Evolutionary conservation across 2,797 vertebrate genomes (phyloP).

Genomic region (Yasuhikotakia modesta): DNA sequence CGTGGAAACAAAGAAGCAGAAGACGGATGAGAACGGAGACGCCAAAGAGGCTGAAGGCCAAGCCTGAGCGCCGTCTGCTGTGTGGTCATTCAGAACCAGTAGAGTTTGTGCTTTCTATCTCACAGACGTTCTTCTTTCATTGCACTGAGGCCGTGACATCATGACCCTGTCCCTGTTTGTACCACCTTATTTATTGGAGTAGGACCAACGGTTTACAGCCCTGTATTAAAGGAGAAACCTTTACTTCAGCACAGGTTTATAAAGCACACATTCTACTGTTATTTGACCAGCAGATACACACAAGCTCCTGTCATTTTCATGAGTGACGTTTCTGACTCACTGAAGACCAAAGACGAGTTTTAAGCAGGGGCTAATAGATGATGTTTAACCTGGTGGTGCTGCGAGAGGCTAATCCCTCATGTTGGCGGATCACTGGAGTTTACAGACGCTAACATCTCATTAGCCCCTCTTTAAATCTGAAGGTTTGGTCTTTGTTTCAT

Average conservation of each 20-base stretch:
- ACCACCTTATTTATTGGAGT: conserved; percentile 89
- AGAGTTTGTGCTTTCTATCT: conserved; percentile 85
- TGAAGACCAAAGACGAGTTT: conserved; percentile 88
- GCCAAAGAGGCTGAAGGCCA: conserved; percentile 82
- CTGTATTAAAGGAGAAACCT: conserved; percentile 22
- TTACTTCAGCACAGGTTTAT: conserved; percentile 60
- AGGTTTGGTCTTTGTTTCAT: conserved; percentile 81
- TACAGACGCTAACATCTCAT: conserved; percentile 75
- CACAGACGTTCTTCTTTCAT: conserved; percentile 75
- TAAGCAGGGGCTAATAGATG: conserved; percentile 83
- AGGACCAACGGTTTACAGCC: conserved; percentile 50
- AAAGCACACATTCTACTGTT: conserved; percentile 82
- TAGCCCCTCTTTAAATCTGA: conserved; percentile 84
- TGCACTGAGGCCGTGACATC: conserved; percentile 83
- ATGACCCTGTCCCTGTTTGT: conserved; percentile 77
- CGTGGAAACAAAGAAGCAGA: conserved; percentile 84
- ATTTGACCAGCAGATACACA: conserved; percentile 75
- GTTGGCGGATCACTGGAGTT: conserved; percentile 76
- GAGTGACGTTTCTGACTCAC: conserved; percentile 82
- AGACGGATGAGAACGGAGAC: conserved; percentile 83
- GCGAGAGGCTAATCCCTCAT: conserved; percentile 75
- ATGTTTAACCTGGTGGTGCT: conserved; percentile 78
- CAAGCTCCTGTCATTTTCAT: conserved; percentile 72
- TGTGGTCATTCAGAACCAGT: conserved; percentile 78
- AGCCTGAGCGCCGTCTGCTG: conserved; percentile 73